Conservation (phyloP, 2,888 invertebrate species). For the Cephalotes varians region DNA sequence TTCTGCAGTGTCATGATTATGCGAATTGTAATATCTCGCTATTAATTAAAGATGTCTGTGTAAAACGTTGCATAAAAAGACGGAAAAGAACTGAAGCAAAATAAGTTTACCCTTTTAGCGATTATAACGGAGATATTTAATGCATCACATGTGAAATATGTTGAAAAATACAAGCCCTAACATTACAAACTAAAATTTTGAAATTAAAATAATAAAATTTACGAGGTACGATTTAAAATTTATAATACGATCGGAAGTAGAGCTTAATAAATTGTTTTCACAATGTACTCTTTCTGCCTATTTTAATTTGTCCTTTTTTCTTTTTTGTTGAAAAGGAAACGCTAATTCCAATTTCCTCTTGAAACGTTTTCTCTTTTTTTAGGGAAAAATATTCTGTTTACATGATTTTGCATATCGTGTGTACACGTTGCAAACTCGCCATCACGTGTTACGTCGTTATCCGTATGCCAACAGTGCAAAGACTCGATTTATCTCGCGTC, state of each 20-base stretch:
- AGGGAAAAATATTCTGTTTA: constrained; percentile 12
- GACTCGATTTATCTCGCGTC: constrained; percentile 37
- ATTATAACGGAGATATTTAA: not conserved
- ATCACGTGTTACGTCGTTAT: constrained; percentile 23
- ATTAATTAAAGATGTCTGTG: constrained; percentile 12
- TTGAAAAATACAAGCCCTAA: not conserved
- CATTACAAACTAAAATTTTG: not conserved
- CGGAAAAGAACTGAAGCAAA: not conserved
- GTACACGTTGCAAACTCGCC: constrained; percentile 12
- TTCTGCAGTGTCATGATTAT: not conserved
- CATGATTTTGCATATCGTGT: constrained; percentile 29
- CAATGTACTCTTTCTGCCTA: not conserved
- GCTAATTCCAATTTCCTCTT: not conserved
- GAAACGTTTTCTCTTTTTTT: not conserved
- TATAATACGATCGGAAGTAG: not conserved
- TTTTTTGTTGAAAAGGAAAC: not conserved
- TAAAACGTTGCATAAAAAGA: not conserved
- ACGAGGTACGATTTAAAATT: not conserved
- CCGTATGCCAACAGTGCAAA: not conserved
- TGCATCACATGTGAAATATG: constrained; percentile 5
- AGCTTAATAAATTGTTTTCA: not conserved
- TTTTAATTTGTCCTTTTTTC: not conserved
- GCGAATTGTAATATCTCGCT: not conserved
- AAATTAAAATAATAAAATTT: constrained; percentile 17
- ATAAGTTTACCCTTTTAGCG: not conserved